Percentiles rank a stretch among this genome's conserved stretches.
Evolutionary conservation across 2,888 invertebrate genomes (phyloP).

Genomic region (Ophion obscuratus): DNA sequence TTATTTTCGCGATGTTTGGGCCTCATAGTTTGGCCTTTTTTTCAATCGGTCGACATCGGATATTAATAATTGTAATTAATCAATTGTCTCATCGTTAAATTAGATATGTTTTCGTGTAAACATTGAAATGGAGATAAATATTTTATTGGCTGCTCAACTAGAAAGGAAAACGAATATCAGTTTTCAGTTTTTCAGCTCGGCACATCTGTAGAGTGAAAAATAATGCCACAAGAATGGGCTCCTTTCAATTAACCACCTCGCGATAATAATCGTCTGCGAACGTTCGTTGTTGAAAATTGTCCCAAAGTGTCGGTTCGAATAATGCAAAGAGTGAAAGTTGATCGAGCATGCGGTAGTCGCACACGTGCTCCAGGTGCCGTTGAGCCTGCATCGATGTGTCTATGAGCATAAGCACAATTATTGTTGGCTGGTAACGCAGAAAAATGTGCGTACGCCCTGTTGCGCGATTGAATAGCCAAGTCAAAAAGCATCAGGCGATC

Average conservation of each 20-base stretch:
- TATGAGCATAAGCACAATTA: neutral
- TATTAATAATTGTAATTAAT: neutral
- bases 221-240: too few species aligned
- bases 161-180: too few species aligned
- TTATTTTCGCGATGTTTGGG: neutral
- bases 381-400: neutral
- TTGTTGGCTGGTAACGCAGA: neutral
- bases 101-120: neutral
- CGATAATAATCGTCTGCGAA: neutral
- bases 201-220: too few species aligned
- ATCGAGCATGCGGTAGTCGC: conserved; percentile 5
- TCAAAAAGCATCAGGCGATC: neutral
- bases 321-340: conserved; percentile 50
- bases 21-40: too few species aligned
- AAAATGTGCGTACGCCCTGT: neutral
- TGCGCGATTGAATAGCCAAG: neutral
- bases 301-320: conserved; percentile 27
- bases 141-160: too few species aligned
- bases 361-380: conserved; percentile 14
- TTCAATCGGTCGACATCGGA: neutral
- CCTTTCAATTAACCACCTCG: too few species aligned
- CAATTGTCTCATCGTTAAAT: neutral
- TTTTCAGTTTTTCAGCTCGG: too few species aligned
- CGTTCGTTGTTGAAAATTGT: conserved; percentile 9
- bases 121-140: neutral